Percentiles rank a stretch among this genome's conserved stretches.
Conservation (phyloP, 2,797 vertebrate genomes). For the Atherinosoma microstoma region DNA sequence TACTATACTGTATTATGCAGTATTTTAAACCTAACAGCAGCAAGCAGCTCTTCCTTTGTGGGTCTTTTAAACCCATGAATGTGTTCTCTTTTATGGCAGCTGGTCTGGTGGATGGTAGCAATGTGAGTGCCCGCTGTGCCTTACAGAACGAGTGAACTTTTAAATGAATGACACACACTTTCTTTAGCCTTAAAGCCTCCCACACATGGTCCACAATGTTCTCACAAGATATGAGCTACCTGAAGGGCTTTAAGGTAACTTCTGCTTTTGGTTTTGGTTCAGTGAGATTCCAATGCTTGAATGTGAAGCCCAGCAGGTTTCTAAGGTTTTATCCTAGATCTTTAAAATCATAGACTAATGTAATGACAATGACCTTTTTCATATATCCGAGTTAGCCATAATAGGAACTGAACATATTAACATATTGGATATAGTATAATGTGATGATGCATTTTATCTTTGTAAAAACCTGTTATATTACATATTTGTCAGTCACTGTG, state of each 20-base stretch:
- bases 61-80: background rate
- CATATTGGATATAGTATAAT: background rate
- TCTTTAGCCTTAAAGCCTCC: background rate
- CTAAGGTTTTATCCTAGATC: background rate
- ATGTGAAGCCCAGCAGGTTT: background rate
- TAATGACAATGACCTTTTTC: background rate
- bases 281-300: background rate
- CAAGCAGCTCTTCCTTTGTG: background rate
- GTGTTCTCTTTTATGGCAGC: background rate
- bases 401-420: no score
- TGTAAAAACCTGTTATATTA: background rate
- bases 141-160: background rate
- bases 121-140: background rate
- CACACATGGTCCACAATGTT: slow-evolving; percentile 1
- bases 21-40: background rate
- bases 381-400: background rate
- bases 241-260: background rate
- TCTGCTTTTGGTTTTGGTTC: slow-evolving; percentile 1
- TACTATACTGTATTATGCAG: background rate
- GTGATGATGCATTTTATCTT: background rate
- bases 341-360: background rate
- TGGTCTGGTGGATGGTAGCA: background rate
- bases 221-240: background rate
- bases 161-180: background rate
- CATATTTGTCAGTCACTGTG: background rate